phyloP scores from a whole-genome alignment of 2,888 invertebrate genomes.

The Cosmopolites sordidus region DNA sequence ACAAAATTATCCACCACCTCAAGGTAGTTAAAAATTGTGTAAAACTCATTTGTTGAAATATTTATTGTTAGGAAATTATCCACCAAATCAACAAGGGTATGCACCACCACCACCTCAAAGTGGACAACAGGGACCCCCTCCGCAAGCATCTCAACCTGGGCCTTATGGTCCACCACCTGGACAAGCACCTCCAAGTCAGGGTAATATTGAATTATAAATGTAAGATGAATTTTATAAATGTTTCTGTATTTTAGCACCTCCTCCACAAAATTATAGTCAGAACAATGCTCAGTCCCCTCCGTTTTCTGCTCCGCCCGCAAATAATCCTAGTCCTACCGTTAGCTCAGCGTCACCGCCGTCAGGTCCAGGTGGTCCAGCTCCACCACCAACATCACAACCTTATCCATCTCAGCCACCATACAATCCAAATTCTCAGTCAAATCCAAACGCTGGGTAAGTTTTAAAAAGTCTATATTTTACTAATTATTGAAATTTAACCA shows the following conservation, averaged over 20 bases:
- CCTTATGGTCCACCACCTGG: slow-evolving; percentile 42
- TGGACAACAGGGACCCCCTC: slow-evolving; percentile 19
- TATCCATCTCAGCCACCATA: slow-evolving; percentile 52
- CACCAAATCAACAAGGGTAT: slow-evolving; percentile 47
- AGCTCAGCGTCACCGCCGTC: slow-evolving; percentile 50
- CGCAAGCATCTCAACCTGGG: slow-evolving; percentile 19
- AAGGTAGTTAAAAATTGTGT: slow-evolving; percentile 48
- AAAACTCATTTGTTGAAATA: background rate
- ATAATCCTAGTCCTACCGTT: slow-evolving; percentile 49
- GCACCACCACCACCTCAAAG: slow-evolving; percentile 54
- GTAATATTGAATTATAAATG: slow-evolving; percentile 22
- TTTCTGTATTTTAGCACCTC: slow-evolving; percentile 27
- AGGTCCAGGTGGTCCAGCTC: slow-evolving; percentile 36
- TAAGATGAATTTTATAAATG: background rate
- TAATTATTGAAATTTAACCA: background rate
- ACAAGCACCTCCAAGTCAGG: slow-evolving; percentile 41
- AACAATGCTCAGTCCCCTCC: slow-evolving; percentile 58
- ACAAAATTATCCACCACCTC: slow-evolving; percentile 47
- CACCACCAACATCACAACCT: slow-evolving; percentile 50
- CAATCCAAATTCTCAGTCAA: slow-evolving; percentile 46
- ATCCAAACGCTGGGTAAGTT: slow-evolving; percentile 25
- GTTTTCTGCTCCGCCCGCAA: slow-evolving; percentile 53
- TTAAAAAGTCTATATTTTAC: background rate
- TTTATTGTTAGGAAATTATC: slow-evolving; percentile 18
- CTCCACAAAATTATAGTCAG: slow-evolving; percentile 45